Percentiles rank a stretch among this genome's conserved stretches.
Evolutionary conservation across 2,888 invertebrate species (phyloP).

Genomic region (Drosophila melanocephala): DNA sequence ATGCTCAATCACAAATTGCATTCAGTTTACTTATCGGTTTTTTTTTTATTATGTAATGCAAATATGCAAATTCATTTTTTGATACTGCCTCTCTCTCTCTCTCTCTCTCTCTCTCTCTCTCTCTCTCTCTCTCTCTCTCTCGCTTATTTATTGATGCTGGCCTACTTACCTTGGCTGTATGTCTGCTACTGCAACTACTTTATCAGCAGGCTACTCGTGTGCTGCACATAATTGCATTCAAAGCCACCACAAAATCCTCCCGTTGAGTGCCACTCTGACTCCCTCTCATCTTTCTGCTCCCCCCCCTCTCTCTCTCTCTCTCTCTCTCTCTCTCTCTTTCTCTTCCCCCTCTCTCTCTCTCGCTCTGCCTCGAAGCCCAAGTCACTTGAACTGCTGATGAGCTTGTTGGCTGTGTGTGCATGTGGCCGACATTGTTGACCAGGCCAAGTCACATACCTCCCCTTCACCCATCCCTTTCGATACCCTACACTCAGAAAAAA

Average conservation of each 20-base stretch:
- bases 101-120: not conserved
- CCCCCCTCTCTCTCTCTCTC: not conserved
- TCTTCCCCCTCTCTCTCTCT: too few species aligned
- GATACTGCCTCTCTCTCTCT: not conserved
- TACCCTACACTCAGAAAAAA: not conserved
- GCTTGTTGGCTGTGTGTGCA: slow-evolving; percentile 38
- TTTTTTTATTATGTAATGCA: slow-evolving; percentile 17
- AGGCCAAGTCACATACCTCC: slow-evolving; percentile 5
- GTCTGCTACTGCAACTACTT: slow-evolving; percentile 1
- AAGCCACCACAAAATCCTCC: slow-evolving; percentile 42
- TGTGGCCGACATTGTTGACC: slow-evolving; percentile 59
- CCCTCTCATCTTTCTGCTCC: not conserved
- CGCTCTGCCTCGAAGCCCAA: not conserved
- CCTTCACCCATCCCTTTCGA: not conserved
- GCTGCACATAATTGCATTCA: slow-evolving; percentile 80
- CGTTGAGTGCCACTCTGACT: not conserved
- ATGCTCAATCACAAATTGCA: slow-evolving; percentile 51
- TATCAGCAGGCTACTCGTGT: slow-evolving; percentile 62
- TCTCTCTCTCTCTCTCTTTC: not conserved
- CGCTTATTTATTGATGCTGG: slow-evolving; percentile 49
- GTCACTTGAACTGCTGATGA: slow-evolving; percentile 48
- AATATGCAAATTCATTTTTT: slow-evolving; percentile 15
- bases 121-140: slow-evolving; percentile 1
- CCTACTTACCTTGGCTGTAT: slow-evolving; percentile 50
- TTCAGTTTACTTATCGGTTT: slow-evolving; percentile 14